Conservation (phyloP, 2,888 invertebrate genomes). For the Catocala nupta region DNA sequence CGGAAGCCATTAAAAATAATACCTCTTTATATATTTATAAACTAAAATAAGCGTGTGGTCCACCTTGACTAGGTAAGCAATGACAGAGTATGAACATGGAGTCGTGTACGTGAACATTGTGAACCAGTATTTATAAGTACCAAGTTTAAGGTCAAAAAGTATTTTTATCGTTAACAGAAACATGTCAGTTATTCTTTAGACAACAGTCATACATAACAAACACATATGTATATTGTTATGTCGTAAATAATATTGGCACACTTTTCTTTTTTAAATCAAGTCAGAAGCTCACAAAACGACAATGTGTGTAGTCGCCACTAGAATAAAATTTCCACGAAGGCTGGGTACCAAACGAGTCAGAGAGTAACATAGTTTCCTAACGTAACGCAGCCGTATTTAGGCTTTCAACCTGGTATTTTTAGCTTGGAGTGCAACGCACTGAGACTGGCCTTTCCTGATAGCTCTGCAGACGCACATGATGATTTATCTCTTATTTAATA, state of each 20-base stretch:
- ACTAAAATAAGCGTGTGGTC: conserved; percentile 33
- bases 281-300: not conserved
- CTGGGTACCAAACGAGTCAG: conserved; percentile 14
- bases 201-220: too few species aligned
- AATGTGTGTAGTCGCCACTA: not conserved
- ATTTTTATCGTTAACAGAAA: not conserved
- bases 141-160: conserved; percentile 16
- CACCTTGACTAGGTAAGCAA: conserved; percentile 38
- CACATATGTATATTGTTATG: too few species aligned
- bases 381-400: conserved; percentile 49
- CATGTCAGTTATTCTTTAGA: not conserved
- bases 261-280: not conserved
- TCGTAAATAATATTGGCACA: not conserved
- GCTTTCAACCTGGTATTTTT: conserved; percentile 58
- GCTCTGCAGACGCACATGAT: conserved; percentile 28
- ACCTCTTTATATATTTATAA: conserved; percentile 21
- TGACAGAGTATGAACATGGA: conserved; percentile 16
- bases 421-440: conserved; percentile 62
- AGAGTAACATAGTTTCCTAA: conserved; percentile 39
- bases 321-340: conserved; percentile 14
- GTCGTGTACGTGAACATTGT: not conserved
- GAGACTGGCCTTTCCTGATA: conserved; percentile 47
- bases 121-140: conserved; percentile 12
- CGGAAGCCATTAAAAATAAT: conserved; percentile 40
- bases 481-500: conserved; percentile 46